Evolutionary conservation across 2,888 invertebrate species (phyloP), one percentile per base, ranked within the genome.

Genomic region (Thelaira solivaga): DNA sequence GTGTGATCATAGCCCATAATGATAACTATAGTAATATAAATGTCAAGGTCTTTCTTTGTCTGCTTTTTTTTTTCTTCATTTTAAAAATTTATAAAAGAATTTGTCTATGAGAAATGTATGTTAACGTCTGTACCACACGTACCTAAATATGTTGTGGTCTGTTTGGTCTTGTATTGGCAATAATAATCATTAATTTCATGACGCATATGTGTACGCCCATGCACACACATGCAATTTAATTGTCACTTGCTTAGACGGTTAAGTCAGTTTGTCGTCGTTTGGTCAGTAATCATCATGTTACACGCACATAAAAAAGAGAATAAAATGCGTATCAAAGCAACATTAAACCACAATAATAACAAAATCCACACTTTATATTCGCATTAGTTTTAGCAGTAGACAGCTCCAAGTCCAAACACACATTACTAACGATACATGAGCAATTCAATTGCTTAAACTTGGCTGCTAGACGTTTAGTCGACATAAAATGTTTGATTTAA

Each of bases 401-500:
- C 39, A 22, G 6, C 11, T 47, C 11, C 6, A 13, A 36, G 34
- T 20, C 31, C 36, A 36, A 36, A 49, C 69, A 67, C 31, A 16
- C 39, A 65, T 2, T 41, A 24, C 20, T 39, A 26, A 29, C n/a
- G 34, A 64, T 51, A 22, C 45, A 49, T 34, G 57, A 26, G 41
- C 57, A 65, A 39, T 29, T 57, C 29, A 57, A 18, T 20, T 47
- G 24, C 11, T 43, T 18, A 18, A 18, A 41, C 45, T 34, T 55
- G 55, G n/a, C 45, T 57, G 41, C 29, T 31, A 73, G 64, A 64
- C 72, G 49, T 73, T 74, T 45, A 51, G 73, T 51, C 65, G 65
- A 67, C 65, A 67, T 49, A 51, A 67, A 67, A 59, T 51, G 51
- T 67, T 47, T 51, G 65, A 59, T 51, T 73, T 49, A 43, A 43